A percentile compares a stretch with the other conserved stretches of the same genome.
Evolutionary conservation across 2,113 vertebrate genomes (phyloP).

Genomic region (Bubalus kerabau): DNA sequence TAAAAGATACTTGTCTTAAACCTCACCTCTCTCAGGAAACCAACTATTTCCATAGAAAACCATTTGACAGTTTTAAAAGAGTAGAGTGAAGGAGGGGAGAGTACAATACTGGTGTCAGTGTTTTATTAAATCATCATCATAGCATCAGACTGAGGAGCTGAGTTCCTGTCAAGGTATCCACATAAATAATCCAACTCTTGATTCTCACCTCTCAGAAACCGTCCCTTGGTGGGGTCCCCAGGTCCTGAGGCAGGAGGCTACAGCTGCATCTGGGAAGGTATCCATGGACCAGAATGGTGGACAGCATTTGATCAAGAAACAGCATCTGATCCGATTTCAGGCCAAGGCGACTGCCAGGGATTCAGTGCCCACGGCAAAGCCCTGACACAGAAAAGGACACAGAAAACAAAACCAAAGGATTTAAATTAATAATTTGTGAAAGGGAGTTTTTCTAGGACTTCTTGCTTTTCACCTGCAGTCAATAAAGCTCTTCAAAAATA

Average conservation of each 20-base stretch:
- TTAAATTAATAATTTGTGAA: background rate
- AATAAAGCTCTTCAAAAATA: slow-evolving; percentile 13
- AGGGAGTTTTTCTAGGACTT: background rate
- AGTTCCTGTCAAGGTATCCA: background rate
- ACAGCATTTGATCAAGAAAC: background rate
- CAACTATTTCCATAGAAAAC: background rate
- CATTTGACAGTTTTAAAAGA: background rate
- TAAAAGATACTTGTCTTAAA: background rate
- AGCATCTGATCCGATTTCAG: background rate
- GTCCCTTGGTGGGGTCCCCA: background rate
- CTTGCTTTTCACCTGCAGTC: background rate
- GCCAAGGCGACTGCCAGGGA: background rate
- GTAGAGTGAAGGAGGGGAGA: background rate
- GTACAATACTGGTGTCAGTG: background rate
- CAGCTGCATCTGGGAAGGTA: background rate
- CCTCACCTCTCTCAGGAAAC: background rate
- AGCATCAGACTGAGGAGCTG: background rate
- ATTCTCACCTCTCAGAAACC: background rate
- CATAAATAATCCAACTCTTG: background rate
- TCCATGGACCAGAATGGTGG: background rate
- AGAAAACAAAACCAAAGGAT: background rate
- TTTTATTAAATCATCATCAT: background rate
- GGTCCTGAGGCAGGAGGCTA: background rate
- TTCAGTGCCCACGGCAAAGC: background rate
- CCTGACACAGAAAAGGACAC: background rate